Conservation (phyloP, 53 echinoderm and acorn worm genomes). For the Glandiceps talaboti region DNA sequence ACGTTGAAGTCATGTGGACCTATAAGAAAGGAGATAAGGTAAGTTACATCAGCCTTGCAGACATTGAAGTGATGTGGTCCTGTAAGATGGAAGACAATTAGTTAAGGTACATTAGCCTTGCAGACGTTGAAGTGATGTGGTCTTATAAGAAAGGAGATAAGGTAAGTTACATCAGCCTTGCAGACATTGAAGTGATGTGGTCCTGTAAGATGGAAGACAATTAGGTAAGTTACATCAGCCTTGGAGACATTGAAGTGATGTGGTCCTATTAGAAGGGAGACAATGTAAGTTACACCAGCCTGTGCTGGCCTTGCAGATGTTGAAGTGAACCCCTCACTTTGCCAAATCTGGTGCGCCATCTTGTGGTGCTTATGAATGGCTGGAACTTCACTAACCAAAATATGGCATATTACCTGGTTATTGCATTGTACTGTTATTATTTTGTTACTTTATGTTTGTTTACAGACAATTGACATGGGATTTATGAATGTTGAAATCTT, state of each 20-base stretch:
- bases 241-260: conserved; percentile 60
- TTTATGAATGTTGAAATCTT: conserved; percentile 70
- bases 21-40: conserved; percentile 95
- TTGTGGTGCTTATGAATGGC: too few species aligned
- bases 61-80: conserved; percentile 82
- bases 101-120: conserved; percentile 48
- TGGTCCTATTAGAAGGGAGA: conserved; percentile 91
- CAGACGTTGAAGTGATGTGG: conserved; percentile 79
- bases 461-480: conserved; percentile 79
- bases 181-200: conserved; percentile 76
- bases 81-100: conserved; percentile 55
- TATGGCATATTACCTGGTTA: too few species aligned
- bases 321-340: too few species aligned
- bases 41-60: conserved; percentile 32
- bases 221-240: conserved; percentile 53
- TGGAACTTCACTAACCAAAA: too few species aligned
- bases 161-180: conserved; percentile 70
- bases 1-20: conserved; percentile 84
- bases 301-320: conserved; percentile 67
- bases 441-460: too few species aligned
- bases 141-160: conserved; percentile 93
- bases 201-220: conserved; percentile 88
- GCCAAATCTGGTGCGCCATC: too few species aligned
- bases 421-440: too few species aligned
- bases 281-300: conserved; percentile 17